These are phyloP conservation scores for Anguilla obscura DNA, from an alignment of 2,797 vertebrate species.

Conservation along the genomic window DNA sequence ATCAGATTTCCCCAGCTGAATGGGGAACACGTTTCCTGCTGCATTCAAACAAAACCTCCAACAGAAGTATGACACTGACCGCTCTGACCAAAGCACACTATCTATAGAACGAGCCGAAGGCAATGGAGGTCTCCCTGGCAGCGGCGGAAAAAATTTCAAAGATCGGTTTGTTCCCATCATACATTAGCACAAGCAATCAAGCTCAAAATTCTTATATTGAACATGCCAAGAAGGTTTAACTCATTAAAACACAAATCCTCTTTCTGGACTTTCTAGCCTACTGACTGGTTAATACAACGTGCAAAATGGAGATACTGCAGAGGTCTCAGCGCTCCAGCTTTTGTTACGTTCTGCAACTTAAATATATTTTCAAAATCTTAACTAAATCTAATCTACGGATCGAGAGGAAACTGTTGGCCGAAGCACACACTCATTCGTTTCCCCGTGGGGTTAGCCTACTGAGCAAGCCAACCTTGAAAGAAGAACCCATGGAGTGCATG, in stretches of 20 bases:
- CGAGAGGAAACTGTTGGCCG: neutral
- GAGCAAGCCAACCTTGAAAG: neutral
- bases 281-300: neutral
- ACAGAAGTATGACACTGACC: neutral
- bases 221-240: neutral
- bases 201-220: conserved; percentile 13
- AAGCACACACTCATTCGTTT: neutral
- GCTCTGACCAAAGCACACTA: conserved; percentile 29
- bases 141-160: neutral
- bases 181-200: conserved; percentile 42
- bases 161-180: conserved; percentile 44
- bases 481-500: neutral
- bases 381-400: neutral
- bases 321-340: neutral
- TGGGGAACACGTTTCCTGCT: conserved; percentile 33
- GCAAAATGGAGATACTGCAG: neutral
- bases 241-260: neutral
- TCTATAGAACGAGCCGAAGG: conserved; percentile 26
- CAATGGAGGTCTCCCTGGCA: neutral
- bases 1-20: conserved; percentile 48
- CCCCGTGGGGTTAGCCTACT: neutral
- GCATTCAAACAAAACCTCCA: conserved; percentile 38
- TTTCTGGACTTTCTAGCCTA: neutral
- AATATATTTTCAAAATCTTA: neutral
- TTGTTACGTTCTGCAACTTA: neutral